Percentiles rank a stretch among this genome's conserved stretches.
Conservation (phyloP, 2,797 vertebrate genomes). For the Hyperoplus lanceolatus region DNA sequence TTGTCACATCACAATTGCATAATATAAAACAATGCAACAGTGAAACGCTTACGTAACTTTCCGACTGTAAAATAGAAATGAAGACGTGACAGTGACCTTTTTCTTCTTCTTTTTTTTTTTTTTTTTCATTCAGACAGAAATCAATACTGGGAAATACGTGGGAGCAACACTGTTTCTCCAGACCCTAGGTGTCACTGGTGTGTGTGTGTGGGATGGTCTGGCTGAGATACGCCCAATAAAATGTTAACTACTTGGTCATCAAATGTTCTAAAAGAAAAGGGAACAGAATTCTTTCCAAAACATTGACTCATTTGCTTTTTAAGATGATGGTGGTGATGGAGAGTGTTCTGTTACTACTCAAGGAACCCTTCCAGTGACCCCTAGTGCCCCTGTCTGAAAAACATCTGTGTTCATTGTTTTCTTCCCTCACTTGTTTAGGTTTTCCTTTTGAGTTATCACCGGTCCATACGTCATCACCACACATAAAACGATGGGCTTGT, state of each 20-base stretch:
- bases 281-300: neutral
- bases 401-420: slow-evolving; percentile 23
- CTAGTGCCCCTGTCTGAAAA: neutral
- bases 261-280: neutral
- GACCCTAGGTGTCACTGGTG: slow-evolving; percentile 14
- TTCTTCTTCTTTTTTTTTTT: too few species aligned
- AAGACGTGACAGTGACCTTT: too few species aligned
- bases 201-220: slow-evolving; percentile 27
- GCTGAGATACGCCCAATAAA: neutral
- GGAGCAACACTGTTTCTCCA: slow-evolving; percentile 40
- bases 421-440: slow-evolving; percentile 15
- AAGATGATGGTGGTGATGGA: neutral
- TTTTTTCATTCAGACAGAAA: neutral
- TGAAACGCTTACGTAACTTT: too few species aligned
- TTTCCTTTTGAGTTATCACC: slow-evolving; percentile 27
- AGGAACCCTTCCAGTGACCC: neutral
- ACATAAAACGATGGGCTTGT: slow-evolving; percentile 29
- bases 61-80: too few species aligned
- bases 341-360: neutral
- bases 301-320: neutral
- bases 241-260: neutral
- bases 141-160: slow-evolving; percentile 50
- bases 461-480: slow-evolving; percentile 37
- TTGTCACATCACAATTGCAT: too few species aligned
- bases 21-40: too few species aligned